Evolutionary conservation across 2,113 vertebrate genomes (phyloP), one percentile per base, ranked within the genome.

Genomic region (Eleginops maclovinus): DNA sequence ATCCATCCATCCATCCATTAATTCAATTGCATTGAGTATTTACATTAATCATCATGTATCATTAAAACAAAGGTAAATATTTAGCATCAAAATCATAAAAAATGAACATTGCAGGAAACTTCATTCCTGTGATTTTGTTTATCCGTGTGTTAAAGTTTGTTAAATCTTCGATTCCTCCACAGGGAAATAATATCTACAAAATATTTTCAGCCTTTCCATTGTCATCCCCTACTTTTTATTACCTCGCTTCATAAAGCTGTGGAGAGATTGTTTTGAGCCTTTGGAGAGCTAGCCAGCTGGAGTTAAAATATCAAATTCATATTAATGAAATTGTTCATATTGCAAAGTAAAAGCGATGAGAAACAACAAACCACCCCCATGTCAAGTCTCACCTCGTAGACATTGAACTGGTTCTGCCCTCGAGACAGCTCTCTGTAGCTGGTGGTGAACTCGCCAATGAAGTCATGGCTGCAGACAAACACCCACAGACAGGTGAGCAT

Each of bases 361-460:
- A 72, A 72, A 78, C 24, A 77, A 55, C 17, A 73, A 84, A 51
- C 17, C 56, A 50, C 47, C 61, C 21, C 31, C 77, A 44, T 64
- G 19, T 21, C 1, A 19, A 10, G 17, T 72, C 86, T 91, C 81
- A 95, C 94, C 93, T 95, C 94, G 19, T 95, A 95, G 62, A 95
- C 91, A 31, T 93, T 98, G 88, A 99, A 99, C 92, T 99, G 97
- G 92, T 95, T 99, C 94, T 99, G 97, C 9, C 97, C 98, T 9
- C 96, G 95, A 69, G 97, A 98, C 73, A 99, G 95, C 89, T 99
- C 98, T 84, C 98, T 94, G 94, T 99, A 99, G 94, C 98, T 99
- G 87, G 98, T 99, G 81, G 98, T 98, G 89, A 99, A 99, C 92
- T 99, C 98, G 1, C 98, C 98, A 0, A 99, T 99, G 92, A 99